A percentile compares a stretch with the other conserved stretches of the same genome.
phyloP scores from a whole-genome alignment of 2,888 invertebrate species.

The Drosophila bunnanda region DNA sequence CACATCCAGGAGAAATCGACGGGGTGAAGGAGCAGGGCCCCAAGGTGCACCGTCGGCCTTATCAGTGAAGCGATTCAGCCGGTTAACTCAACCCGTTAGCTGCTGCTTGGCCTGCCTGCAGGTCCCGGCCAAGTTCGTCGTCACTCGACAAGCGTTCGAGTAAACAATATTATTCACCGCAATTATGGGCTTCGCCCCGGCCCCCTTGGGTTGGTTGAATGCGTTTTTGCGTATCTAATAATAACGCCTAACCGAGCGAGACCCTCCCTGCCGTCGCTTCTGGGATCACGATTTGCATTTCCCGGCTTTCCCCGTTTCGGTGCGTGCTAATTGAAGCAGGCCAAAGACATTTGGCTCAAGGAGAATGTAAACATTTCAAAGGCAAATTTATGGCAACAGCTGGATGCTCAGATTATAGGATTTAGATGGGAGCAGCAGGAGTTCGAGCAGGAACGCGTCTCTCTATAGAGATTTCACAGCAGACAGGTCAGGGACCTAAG shows the following conservation, averaged over 20 bases:
- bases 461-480: background rate
- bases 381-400: constrained; percentile 40
- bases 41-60: constrained; percentile 20
- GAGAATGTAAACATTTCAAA: constrained; percentile 32
- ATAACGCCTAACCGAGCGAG: constrained; percentile 44
- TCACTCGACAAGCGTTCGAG: constrained; percentile 24
- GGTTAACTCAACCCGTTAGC: constrained; percentile 19
- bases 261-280: constrained; percentile 12
- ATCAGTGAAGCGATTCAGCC: constrained; percentile 23
- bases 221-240: constrained; percentile 60
- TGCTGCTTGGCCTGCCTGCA: constrained; percentile 2
- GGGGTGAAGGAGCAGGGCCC: background rate
- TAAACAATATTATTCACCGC: constrained; percentile 35
- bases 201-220: constrained; percentile 21
- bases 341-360: constrained; percentile 23
- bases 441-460: background rate
- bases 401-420: constrained; percentile 12
- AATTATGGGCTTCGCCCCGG: constrained; percentile 1
- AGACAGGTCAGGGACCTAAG: background rate
- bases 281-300: constrained; percentile 24
- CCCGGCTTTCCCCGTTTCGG: constrained; percentile 19
- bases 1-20: background rate
- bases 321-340: constrained; percentile 36
- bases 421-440: background rate
- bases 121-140: constrained; percentile 32